These are phyloP conservation scores for Corythornis cristatus DNA, from an alignment of 2,113 vertebrate genomes.

Conservation along the genomic window DNA sequence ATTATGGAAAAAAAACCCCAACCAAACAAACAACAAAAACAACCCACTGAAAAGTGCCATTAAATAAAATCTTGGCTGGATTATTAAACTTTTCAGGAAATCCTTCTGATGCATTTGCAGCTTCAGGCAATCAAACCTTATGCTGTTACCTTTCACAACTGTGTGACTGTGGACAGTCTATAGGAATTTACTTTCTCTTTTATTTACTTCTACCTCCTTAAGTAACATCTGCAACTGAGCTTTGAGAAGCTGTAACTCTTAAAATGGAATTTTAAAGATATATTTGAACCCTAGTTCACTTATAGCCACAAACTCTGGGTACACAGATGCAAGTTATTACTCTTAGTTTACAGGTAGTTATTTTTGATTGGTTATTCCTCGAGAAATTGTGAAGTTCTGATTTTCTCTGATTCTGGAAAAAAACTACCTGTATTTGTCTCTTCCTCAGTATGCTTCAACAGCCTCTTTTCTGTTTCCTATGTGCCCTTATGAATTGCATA, in stretches of 20 bases:
- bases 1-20: neutral
- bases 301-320: neutral
- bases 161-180: neutral
- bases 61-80: neutral
- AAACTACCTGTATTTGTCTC: neutral
- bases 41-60: neutral
- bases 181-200: neutral
- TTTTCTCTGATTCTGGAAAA: neutral
- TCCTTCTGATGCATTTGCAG: neutral
- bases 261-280: neutral
- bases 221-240: neutral
- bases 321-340: neutral
- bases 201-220: neutral
- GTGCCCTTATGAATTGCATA: neutral
- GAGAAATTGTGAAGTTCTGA: neutral
- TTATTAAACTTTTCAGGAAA: neutral
- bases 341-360: neutral
- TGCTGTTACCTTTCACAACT: neutral
- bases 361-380: neutral
- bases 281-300: neutral
- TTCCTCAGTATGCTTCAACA: neutral
- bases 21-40: too few relatives aligned
- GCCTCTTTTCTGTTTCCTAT: neutral
- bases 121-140: neutral
- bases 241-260: neutral